Evolutionary conservation across 2,797 vertebrate species (phyloP).

Genomic region (Coregonus ussuriensis): DNA sequence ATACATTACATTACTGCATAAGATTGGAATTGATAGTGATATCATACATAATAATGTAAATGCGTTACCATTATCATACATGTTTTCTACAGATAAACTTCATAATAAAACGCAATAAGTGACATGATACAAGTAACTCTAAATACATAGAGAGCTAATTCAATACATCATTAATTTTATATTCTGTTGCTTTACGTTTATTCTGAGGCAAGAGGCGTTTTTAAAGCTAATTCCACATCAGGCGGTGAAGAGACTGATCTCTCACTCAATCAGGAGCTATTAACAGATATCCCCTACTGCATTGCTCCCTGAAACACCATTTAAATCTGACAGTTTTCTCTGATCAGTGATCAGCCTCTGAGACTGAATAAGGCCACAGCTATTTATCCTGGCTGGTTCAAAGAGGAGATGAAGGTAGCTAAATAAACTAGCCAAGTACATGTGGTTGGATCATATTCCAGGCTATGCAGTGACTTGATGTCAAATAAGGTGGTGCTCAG

Average conservation of each 20-base stretch:
- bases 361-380: not conserved
- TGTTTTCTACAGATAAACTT: not conserved
- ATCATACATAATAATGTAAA: not conserved
- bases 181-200: too few relatives aligned
- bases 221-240: not conserved
- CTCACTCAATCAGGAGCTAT: not conserved
- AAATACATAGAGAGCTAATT: too few relatives aligned
- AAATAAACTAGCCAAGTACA: not conserved
- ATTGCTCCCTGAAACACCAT: conserved; percentile 2
- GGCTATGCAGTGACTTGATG: not conserved
- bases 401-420: not conserved
- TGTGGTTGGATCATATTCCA: not conserved
- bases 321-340: not conserved
- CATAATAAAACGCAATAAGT: not conserved
- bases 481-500: not conserved
- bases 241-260: not conserved
- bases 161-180: too few relatives aligned
- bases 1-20: not conserved
- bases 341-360: not conserved
- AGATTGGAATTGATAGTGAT: not conserved
- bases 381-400: not conserved
- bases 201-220: not conserved
- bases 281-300: not conserved
- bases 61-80: too few relatives aligned
- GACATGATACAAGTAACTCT: not conserved